phyloP scores from a whole-genome alignment of 2,888 invertebrate species.

The Lordiphosa fenestrarum region DNA sequence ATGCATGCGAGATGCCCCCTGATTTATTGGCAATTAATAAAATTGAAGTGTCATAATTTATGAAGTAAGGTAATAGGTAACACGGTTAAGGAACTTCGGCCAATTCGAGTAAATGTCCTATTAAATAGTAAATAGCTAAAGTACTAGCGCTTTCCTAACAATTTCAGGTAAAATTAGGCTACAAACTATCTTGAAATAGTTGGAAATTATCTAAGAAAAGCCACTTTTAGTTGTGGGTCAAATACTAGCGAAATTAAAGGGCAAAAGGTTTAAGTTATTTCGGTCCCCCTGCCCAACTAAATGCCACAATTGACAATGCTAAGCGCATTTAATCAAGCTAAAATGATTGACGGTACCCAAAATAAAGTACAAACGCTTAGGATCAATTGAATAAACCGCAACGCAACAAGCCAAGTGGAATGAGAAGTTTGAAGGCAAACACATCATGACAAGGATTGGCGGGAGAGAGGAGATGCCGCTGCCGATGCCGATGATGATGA shows the following conservation, averaged over 20 bases:
- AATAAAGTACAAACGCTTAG: conserved; percentile 17
- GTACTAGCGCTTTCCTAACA: too few species aligned
- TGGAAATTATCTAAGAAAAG: too few species aligned
- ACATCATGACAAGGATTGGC: conserved; percentile 12
- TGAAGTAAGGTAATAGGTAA: conserved; percentile 21
- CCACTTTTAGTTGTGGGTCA: too few species aligned
- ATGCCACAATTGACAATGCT: conserved; percentile 45
- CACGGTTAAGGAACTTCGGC: background rate
- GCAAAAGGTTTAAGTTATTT: background rate
- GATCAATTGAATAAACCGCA: conserved; percentile 52
- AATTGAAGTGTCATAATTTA: conserved; percentile 75
- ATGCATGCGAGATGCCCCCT: conserved; percentile 39
- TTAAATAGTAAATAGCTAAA: too few species aligned
- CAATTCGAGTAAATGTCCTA: background rate
- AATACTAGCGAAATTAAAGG: too few species aligned
- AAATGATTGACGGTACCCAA: conserved; percentile 45
- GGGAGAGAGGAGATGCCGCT: conserved; percentile 7
- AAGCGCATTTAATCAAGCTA: conserved; percentile 54
- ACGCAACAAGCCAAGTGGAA: conserved; percentile 22
- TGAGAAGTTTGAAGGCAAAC: conserved; percentile 31
- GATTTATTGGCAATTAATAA: conserved; percentile 77
- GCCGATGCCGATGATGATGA: conserved; percentile 19
- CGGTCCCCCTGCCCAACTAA: conserved; percentile 4
- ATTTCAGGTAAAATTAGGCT: too few species aligned
- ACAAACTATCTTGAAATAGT: too few species aligned